phyloP scores from a whole-genome alignment of 1,140 invertebrate genomes.

The Ptiloglossa arizonensis region DNA sequence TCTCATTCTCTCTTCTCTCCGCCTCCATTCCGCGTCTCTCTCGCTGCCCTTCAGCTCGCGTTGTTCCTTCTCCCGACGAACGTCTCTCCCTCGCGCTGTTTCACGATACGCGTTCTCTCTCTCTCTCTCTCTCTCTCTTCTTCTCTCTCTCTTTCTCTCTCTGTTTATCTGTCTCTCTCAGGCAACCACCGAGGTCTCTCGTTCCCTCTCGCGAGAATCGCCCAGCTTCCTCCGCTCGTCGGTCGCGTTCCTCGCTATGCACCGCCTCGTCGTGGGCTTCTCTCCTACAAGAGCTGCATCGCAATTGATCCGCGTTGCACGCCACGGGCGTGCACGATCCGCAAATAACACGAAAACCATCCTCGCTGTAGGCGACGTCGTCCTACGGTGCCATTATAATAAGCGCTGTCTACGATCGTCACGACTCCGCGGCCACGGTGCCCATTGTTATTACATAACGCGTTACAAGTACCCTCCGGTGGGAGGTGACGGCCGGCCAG shows the following conservation, averaged over 20 bases:
- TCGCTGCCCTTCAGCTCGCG: too few species aligned
- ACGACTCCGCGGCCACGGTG: conserved; percentile 13
- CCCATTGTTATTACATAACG: conserved; percentile 39
- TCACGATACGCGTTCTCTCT: conserved; percentile 10
- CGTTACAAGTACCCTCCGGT: background rate
- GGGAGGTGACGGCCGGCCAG: too few species aligned
- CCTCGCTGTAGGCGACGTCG: conserved; percentile 41
- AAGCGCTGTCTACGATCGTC: conserved; percentile 45
- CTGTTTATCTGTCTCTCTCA: too few species aligned
- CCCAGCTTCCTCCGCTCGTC: background rate
- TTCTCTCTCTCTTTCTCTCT: background rate
- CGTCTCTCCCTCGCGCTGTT: background rate
- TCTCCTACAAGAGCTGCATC: conserved; percentile 74
- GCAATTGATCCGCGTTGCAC: conserved; percentile 73
- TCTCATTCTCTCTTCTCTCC: too few species aligned
- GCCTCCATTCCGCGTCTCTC: background rate
- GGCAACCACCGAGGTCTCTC: too few species aligned
- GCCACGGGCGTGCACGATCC: conserved; percentile 68
- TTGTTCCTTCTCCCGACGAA: conserved; percentile 26
- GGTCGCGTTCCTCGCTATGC: conserved; percentile 39
- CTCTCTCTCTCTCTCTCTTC: background rate
- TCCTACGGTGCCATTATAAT: conserved; percentile 30
- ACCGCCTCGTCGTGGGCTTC: conserved; percentile 42
- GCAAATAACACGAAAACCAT: conserved; percentile 75
- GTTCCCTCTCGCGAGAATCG: conserved; percentile 3